phyloP scores from a whole-genome alignment of 2,888 invertebrate genomes.

The Linyphia triangularis region DNA sequence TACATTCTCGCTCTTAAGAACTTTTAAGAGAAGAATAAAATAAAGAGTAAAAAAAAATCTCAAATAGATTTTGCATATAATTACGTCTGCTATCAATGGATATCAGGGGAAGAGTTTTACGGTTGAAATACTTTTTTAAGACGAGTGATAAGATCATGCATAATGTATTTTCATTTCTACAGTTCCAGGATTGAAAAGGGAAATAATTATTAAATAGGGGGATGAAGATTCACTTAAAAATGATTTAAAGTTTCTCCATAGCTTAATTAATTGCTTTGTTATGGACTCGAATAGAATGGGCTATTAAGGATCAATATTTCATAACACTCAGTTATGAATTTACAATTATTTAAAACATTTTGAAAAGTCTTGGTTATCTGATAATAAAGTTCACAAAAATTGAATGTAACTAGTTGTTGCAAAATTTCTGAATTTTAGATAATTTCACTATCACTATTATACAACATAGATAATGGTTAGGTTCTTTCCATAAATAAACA shows the following conservation, averaged over 20 bases:
- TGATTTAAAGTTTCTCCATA: background rate
- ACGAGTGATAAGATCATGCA: constrained; percentile 50
- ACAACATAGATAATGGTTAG: no score
- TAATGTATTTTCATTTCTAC: constrained; percentile 36
- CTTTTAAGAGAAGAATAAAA: constrained; percentile 37
- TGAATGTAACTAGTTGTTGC: no score
- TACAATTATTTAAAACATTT: no score
- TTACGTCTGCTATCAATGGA: constrained; percentile 21
- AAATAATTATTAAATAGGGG: constrained; percentile 41
- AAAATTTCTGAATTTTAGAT: no score
- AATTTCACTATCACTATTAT: no score
- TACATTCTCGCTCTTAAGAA: constrained; percentile 14
- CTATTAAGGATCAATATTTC: background rate
- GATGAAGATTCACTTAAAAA: background rate
- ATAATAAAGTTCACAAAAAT: no score
- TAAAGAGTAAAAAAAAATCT: constrained; percentile 26
- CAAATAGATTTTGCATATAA: constrained; percentile 62
- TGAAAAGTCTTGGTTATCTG: no score
- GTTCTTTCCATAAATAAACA: no score
- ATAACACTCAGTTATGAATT: background rate
- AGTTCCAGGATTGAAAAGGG: background rate
- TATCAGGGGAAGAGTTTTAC: constrained; percentile 15
- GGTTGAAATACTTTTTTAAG: constrained; percentile 38
- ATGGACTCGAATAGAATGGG: background rate
- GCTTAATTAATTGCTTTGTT: background rate